A percentile compares a stretch with the other conserved stretches of the same genome.
Conservation (phyloP, 2,888 invertebrate species). For the Ophonus ardosiacus region DNA sequence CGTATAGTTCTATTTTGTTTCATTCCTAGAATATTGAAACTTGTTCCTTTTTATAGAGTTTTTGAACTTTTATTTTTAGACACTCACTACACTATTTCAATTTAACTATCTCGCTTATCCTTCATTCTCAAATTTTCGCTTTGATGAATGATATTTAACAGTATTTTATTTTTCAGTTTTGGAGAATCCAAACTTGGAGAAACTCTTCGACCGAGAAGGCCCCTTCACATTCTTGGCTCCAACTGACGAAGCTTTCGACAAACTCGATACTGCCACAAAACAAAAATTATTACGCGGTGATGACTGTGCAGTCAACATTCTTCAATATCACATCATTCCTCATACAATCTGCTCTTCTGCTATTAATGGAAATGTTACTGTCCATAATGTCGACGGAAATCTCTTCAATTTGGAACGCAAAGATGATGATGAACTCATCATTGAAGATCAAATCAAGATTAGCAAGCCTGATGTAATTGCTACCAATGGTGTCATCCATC, state of each 20-base stretch:
- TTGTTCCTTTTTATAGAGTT: no score
- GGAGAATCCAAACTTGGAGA: slow-evolving; percentile 78
- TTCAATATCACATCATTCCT: slow-evolving; percentile 83
- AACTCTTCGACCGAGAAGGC: slow-evolving; percentile 77
- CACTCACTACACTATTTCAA: no score
- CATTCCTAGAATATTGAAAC: no score
- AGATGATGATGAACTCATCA: slow-evolving; percentile 77
- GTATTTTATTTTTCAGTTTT: slow-evolving; percentile 78
- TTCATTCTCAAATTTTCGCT: no score
- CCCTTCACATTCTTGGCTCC: slow-evolving; percentile 83
- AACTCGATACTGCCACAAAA: slow-evolving; percentile 77
- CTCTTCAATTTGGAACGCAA: slow-evolving; percentile 76
- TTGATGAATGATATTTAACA: no score
- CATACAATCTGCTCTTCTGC: slow-evolving; percentile 83
- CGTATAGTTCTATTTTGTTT: no score
- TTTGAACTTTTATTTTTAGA: no score
- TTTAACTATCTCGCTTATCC: no score
- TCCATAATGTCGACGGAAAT: slow-evolving; percentile 77
- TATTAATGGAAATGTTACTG: slow-evolving; percentile 77
- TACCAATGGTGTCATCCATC: slow-evolving; percentile 85
- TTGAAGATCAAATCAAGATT: slow-evolving; percentile 80
- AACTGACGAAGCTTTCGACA: slow-evolving; percentile 82
- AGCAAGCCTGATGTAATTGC: slow-evolving; percentile 81
- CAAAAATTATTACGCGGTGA: slow-evolving; percentile 79
- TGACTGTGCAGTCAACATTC: slow-evolving; percentile 80